Evolutionary conservation across 1,140 invertebrate species (phyloP).

Genomic region (Diprion similis): DNA sequence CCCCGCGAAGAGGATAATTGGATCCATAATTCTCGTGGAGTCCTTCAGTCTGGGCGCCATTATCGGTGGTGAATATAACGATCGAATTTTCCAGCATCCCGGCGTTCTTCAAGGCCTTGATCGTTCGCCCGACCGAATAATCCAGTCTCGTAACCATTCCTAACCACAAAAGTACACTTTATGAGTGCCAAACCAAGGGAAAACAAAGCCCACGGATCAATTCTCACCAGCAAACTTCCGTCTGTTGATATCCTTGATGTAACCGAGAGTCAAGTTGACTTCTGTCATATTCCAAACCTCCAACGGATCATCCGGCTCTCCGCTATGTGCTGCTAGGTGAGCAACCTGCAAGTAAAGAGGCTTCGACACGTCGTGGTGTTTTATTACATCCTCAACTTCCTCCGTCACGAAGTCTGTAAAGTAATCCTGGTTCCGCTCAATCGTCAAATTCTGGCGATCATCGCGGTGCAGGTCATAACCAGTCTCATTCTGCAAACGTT

Average conservation of each 20-base stretch:
- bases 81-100: constrained; percentile 71
- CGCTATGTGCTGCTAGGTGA: constrained; percentile 67
- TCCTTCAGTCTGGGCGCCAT: constrained; percentile 69
- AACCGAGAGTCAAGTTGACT: constrained; percentile 63
- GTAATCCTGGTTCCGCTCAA: constrained; percentile 61
- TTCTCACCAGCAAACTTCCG: constrained; percentile 65
- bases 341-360: constrained; percentile 70
- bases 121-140: constrained; percentile 69
- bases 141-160: constrained; percentile 71
- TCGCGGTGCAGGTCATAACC: constrained; percentile 63
- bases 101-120: constrained; percentile 59
- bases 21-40: constrained; percentile 68
- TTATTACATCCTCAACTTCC: constrained; percentile 65
- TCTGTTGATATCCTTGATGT: constrained; percentile 65
- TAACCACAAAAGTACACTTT: constrained; percentile 38
- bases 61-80: constrained; percentile 77
- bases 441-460: constrained; percentile 39
- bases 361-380: constrained; percentile 54
- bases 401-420: constrained; percentile 67
- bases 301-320: constrained; percentile 41
- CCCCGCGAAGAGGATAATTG: constrained; percentile 74
- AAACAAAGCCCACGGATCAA: neutral
- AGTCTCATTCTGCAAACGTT: constrained; percentile 43
- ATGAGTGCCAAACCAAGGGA: constrained; percentile 7
- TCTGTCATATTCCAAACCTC: constrained; percentile 63